Percentiles rank a stretch among this genome's conserved stretches.
phyloP scores from a whole-genome alignment of 2,113 vertebrate genomes.

The Mesoclemmys tuberculata region DNA sequence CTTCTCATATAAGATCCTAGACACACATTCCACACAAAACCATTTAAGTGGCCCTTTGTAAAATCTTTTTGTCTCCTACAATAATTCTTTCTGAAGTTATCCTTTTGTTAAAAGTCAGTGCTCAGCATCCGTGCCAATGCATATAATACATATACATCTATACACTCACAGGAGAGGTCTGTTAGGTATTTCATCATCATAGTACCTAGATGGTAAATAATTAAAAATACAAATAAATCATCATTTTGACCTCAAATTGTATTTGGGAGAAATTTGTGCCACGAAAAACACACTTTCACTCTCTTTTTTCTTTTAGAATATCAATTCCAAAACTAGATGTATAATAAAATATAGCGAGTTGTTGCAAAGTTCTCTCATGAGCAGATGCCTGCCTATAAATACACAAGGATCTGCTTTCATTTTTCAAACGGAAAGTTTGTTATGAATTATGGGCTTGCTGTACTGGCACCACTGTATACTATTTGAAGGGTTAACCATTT shows the following conservation, averaged over 20 bases:
- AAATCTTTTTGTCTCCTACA: background rate
- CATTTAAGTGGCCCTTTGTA: slow-evolving; percentile 8
- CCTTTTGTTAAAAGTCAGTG: background rate
- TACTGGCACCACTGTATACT: slow-evolving; percentile 55
- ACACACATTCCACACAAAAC: background rate
- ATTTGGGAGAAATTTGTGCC: background rate
- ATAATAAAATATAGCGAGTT: background rate
- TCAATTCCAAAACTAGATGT: background rate
- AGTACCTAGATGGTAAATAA: background rate
- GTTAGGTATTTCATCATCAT: background rate
- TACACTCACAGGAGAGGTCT: background rate
- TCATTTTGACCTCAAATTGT: background rate
- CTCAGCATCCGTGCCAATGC: background rate
- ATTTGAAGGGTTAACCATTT: slow-evolving; percentile 60
- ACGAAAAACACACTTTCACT: background rate
- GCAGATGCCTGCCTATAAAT: background rate
- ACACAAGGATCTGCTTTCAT: slow-evolving; percentile 1
- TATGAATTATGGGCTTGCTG: slow-evolving; percentile 57
- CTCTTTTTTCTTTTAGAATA: background rate
- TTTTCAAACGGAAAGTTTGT: slow-evolving; percentile 26
- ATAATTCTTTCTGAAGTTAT: background rate
- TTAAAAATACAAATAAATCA: background rate
- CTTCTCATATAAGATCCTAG: background rate
- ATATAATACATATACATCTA: background rate
- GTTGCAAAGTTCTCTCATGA: background rate